phyloP scores from a whole-genome alignment of 1,140 invertebrate species.

The Whitmania pigra region DNA sequence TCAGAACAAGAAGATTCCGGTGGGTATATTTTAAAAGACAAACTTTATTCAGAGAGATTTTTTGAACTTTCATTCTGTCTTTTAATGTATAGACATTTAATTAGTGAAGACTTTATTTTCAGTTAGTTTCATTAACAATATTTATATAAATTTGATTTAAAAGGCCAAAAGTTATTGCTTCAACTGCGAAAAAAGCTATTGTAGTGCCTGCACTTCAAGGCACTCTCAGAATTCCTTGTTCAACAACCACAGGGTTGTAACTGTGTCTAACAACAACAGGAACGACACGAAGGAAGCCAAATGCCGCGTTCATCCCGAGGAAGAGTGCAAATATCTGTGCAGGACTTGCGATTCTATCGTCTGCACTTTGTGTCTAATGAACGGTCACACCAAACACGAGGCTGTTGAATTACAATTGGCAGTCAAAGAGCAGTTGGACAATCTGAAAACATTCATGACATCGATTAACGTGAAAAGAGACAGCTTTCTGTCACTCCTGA shows the following conservation, averaged over 20 bases:
- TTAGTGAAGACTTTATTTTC: background rate
- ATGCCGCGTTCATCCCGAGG: constrained; percentile 9
- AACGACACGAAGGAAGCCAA: background rate
- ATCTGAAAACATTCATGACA: constrained; percentile 21
- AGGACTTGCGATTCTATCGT: constrained; percentile 20
- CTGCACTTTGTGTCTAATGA: constrained; percentile 25
- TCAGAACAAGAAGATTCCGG: constrained; percentile 18
- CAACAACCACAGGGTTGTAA: constrained; percentile 22
- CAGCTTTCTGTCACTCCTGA: background rate
- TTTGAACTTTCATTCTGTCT: no score
- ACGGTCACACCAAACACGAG: constrained; percentile 18
- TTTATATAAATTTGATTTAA: background rate
- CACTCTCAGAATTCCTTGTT: constrained; percentile 24
- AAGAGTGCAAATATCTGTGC: constrained; percentile 13
- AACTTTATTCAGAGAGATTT: background rate
- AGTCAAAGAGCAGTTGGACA: constrained; percentile 19
- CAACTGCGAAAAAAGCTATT: constrained; percentile 24
- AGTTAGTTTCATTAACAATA: background rate
- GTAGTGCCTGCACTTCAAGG: constrained; percentile 18
- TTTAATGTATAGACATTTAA: no score
- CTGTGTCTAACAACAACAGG: background rate
- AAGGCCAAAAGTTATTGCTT: constrained; percentile 17
- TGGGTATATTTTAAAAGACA: background rate
- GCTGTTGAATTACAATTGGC: constrained; percentile 17
- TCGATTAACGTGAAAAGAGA: constrained; percentile 15